Evolutionary conservation across 2,888 invertebrate genomes (phyloP), one percentile per base, ranked within the genome.

Genomic region (Epirrita christyi): DNA sequence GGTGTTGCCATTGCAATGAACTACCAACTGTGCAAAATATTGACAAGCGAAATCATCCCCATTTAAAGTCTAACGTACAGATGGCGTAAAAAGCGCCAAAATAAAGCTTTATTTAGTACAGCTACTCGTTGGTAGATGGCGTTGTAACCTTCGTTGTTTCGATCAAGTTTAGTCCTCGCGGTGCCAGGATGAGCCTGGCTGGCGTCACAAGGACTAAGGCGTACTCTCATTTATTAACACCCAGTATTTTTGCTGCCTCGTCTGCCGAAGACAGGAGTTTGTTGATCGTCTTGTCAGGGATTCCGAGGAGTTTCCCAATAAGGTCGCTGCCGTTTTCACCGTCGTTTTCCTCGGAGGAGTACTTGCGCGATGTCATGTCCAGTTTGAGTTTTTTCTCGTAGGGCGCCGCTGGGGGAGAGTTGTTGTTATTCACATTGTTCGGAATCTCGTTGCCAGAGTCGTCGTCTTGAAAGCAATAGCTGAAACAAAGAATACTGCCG

Each of bases 271-370:
- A 94, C 32, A 98, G 93, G 64, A 96, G 94, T 83, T 96, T 95
- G 76, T 98, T 98, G 52, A 98, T 95, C 60, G 96, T 95, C 68
- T 96, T 95, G 81, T 97, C 97, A 40, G 96, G 95, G 60, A 98
- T 97, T 0, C 98, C 98, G 13, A 98, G 90, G 0, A 98, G 93
- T 83, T 98, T 97, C 8, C 97, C 97, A 69, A 98, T 97, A 55
- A 98, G 93, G 81, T 97, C 97, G 59, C 94, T 93, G 48, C 93
- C 93, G 42, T 93, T 93, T 74, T 94, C 94, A 0, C 92, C 91
- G 63, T 93, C 82, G 75, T 93, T 91, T 65, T 94, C 88, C 67
- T 93, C 88, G 2, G 89, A 88, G 15, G 88, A 87, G 68, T 93
- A 92, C 67, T 91, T 92, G 52, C 92, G 86, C 11, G 92, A 86